Base-by-base conservation (phyloP, 2,113 vertebrate genomes). In the Larimichthys polyactis region DNA sequence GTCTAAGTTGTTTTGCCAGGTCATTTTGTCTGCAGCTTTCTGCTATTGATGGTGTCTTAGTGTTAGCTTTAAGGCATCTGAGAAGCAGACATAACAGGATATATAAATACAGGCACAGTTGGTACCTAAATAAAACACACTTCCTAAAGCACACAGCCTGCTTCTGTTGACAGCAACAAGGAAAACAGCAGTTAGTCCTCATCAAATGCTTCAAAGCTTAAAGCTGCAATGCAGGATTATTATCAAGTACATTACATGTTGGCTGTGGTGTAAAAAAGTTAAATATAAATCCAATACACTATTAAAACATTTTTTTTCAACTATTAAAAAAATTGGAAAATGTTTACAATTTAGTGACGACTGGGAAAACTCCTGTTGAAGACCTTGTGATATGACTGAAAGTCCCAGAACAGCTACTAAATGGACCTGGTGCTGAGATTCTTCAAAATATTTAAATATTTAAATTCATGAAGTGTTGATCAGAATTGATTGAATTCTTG, bases 21-120 rank as follows among this genome's bases (percentile, higher is more conserved):
- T 44, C 3, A 0, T 64, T 72, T 69, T 36, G 70, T 76, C 84
- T 67, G 83, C 72, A 40, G 83, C 81, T 49, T 46, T 75, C 19
- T 51, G 66, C 69, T 63, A 4, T 6, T 73, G 73, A 68, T 11
- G 68, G 73, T 19, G 81, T 70, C 57, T 84, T 27, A 24, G 11
- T 72, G 72, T 76, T 46, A 29, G 49, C 36, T 77, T 66, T 70
- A 63, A 64, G 51, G 52, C 4, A 14, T 62, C 64, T 64, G 60
- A 78, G 70, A n/a, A 1, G 87, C 82, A 84, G 84, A 90, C 80
- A 85, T 60, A 91, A 89, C 86, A 90, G 87, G 82, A 91, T 65
- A 24, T 8, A 55, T 1, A 3, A 27, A 60, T 72, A 70, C 24
- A 14, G 69, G 43, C 59, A 51, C 55, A 52, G 71, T 16, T 66